Base-by-base conservation (phyloP, 2,797 vertebrate species). In the Apodemus agrarius region DNA sequence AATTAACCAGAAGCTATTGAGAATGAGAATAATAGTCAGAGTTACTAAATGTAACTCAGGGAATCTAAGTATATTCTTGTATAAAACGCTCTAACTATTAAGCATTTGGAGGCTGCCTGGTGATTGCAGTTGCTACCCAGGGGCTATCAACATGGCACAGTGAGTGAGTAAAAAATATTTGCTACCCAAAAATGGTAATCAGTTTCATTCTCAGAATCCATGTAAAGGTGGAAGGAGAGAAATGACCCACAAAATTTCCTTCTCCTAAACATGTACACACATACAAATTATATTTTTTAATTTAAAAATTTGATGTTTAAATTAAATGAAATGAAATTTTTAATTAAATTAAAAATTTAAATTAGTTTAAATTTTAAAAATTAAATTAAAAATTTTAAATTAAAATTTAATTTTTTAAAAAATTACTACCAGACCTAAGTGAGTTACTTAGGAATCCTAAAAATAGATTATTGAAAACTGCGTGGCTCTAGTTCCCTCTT, bases 1-100 rank as follows among this genome's bases (percentile, higher is more conserved):
- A 89, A 37, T 13, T 78, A 74, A 96, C 19, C 13, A 89, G 74
- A 90, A 92, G 13, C 69, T 95, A 52, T 57, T 29, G 87, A 88
- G 31, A 82, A 52, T 90, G 43, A 91, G 29, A 90, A 34, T 16
- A 59, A 65, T 92, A 11, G 43, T 92, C 57, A 75, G 49, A 89
- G 43, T 93, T 86, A 80, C 6, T 91, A 94, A 54, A 16, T 31
- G 29, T 65, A 65, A 31, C 63, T 24, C 69, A 24, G 9, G 26
- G 7, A 3, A 79, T 89, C 65, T 85, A 80, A 94, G 79, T 89
- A 83, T 84, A 78, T 82, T 91, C 22, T 88, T 26, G 1, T 88
- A 2, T 85, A 61, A 95, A 93, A 82, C 91, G 40, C 67, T 93
- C 75, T 95, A 59, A 75, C 59, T 34, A 16, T 59, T 76, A 65